A percentile compares a stretch with the other conserved stretches of the same genome.
Evolutionary conservation across 1,140 invertebrate species (phyloP).

Genomic region (Phenacoccus solenopsis): DNA sequence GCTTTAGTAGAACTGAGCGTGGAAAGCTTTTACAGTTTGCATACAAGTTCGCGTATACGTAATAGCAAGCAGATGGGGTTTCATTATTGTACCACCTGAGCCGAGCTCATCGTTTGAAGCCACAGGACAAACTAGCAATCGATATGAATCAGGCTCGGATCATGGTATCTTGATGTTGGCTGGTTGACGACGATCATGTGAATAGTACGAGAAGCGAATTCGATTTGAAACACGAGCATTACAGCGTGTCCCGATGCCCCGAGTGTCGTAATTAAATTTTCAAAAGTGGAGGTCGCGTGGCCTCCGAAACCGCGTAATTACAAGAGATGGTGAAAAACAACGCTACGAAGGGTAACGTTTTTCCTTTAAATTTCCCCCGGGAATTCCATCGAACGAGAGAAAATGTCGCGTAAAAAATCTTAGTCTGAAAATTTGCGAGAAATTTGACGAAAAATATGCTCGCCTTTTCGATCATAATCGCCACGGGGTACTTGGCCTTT

Average conservation of each 20-base stretch:
- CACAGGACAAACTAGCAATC: no score
- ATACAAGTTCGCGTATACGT: no score
- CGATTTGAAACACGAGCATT: background rate
- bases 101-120: no score
- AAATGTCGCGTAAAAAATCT: background rate
- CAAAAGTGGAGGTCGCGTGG: constrained; percentile 13
- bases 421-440: background rate
- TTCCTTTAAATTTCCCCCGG: background rate
- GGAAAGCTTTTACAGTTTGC: no score
- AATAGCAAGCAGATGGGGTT: no score
- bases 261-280: constrained; percentile 2
- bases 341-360: background rate
- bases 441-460: background rate
- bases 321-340: background rate
- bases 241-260: background rate
- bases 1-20: no score
- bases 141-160: no score
- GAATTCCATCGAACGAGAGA: background rate
- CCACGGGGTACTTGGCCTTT: no score
- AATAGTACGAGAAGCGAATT: background rate
- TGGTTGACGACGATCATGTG: no score
- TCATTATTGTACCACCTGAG: no score
- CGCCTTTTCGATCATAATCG: no score
- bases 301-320: constrained; percentile 10
- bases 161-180: no score